Base-by-base conservation (phyloP, 1,140 invertebrate genomes). In the Scaptomyza graminum region DNA sequence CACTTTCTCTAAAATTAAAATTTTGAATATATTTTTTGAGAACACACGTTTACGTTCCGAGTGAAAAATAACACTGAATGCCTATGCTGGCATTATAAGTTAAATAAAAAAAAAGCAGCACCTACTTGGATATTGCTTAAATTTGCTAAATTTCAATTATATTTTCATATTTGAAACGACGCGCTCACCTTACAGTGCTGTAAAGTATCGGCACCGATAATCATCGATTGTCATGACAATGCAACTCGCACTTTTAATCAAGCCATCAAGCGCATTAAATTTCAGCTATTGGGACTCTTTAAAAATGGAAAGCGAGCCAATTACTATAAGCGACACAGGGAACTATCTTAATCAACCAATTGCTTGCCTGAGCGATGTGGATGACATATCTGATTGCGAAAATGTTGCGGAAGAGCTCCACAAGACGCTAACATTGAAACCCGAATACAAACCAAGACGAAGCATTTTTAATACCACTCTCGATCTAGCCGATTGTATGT, bases 401-500 rank as follows among this genome's bases (percentile, higher is more conserved):
- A 69, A 82, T 6, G 56, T 69, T 15, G 43, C 61, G 5, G 62
- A 73, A 5, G 46, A 71, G n/a, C 39, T 85, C 13, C 82, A 87
- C 5, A 71, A 78, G 7, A 69, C 70, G 5, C 55, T 61, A n/a
- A 44, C 65, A 0, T 44, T 22, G n/a, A 72, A 49, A 7, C 52
- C n/a, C 7, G 18, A 5, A 4, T 25, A 50, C 31, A 51, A 71
- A 15, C 28, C 16, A 41, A 55, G 13, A 34, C 51, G 25, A 8
- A 83, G 79, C 18, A 25, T 87, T 9, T 85, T 85, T 5, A 76
- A 82, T 11, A 56, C 37, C 0, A 69, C 59, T 7, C 46, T 87
- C 22, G 49, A 76, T 22, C 22, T 77, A 6, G 62, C 44, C 1
- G 78, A 72, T 15, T 28, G 82, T 82, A 37, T 65, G 28, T 22